Base-by-base conservation (phyloP, 1,140 invertebrate species). In the Fopius arisanus region DNA sequence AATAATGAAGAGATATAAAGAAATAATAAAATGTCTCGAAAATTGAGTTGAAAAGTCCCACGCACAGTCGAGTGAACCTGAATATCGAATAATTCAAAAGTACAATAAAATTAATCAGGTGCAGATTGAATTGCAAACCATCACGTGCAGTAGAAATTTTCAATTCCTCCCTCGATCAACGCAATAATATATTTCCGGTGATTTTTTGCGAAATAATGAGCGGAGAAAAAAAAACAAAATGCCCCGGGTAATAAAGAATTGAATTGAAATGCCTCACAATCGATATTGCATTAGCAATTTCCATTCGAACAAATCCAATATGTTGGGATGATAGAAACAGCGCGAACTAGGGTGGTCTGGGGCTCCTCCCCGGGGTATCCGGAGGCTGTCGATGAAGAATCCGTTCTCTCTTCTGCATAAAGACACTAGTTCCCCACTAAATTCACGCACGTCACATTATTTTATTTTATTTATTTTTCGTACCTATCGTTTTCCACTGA, bases 341-440 rank as follows among this genome's bases (percentile, higher is more conserved):
- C 12, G 37, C 31, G 29, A 73, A 63, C 43, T 68, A 73, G 72
- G 66, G 72, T 68, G 66, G 72, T 73, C 72, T 54, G 6, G 5
- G 43, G 37, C 71, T 73, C 63, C 63, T 54, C 71, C 71, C 51
- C 65, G 10, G n/a, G 37, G 16, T 29, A 67, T 26, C 71, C 48
- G 68, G 68, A 62, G 72, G 43, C 48, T 68, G 66, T 68, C 72
- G 65, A 73, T 68, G 62, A 68, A 73, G 65, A 73, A 62, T 73
- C 33, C 72, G 37, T 73, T 67, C 63, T 63, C 40, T 62, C 37
- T 63, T 9, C 19, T 51, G 19, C 43, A 51, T 51, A 51, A 51
- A 51, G 43, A 51, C 43, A 51, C 43, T 16, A 2, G 23, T 4
- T 59, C 6, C 6, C 54, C 54, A 59, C 23, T 59, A 59, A 59